Evolutionary conservation across 2,797 vertebrate genomes (phyloP), one percentile per base, ranked within the genome.

Genomic region (Momotus momota): DNA sequence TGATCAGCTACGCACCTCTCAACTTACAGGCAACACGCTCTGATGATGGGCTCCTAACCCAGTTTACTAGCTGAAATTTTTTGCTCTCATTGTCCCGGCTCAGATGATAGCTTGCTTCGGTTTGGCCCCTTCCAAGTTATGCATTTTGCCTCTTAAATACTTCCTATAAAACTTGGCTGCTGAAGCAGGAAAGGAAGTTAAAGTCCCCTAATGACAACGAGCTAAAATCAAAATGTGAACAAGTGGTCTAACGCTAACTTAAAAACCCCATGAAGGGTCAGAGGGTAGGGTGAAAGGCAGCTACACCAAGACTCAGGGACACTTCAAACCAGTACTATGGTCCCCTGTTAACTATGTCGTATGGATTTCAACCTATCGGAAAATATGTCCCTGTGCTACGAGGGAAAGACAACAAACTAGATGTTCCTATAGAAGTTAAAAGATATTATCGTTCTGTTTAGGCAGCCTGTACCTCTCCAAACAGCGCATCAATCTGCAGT

Each of bases 221-320:
- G 67, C 67, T 60, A 60, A 81, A 95, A 80, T 17, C 35, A 51
- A 83, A 78, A 78, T 7, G 19, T 57, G 74, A 97, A 71, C 62
- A 71, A 60, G 17, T 12, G 43, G 64, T 80, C 72, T 80, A 70
- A 81, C 19, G 20, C 25, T 77, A 85, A 75, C 9, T 61, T 0
- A 81, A 51, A 90, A 67, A 35, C 3, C 13, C 19, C 14, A 51
- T 0, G 11, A 72, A 92, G 14, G 14, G 40, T 9, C 35, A 48
- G 14, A 75, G 14, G 5, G 60, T 1, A 35, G 41, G 17, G 57
- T 45, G 18, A 83, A 77, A 64, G 58, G 21, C 72, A 14, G 46
- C 46, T 74, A 35, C 35, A 40, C n/a, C 33, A 52, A 62, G 23
- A 33, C 21, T 27, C 41, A 61, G 38, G 23, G 65, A 27, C 69